Conservation (phyloP, 1,140 invertebrate genomes). For the Lordiphosa collinella region DNA sequence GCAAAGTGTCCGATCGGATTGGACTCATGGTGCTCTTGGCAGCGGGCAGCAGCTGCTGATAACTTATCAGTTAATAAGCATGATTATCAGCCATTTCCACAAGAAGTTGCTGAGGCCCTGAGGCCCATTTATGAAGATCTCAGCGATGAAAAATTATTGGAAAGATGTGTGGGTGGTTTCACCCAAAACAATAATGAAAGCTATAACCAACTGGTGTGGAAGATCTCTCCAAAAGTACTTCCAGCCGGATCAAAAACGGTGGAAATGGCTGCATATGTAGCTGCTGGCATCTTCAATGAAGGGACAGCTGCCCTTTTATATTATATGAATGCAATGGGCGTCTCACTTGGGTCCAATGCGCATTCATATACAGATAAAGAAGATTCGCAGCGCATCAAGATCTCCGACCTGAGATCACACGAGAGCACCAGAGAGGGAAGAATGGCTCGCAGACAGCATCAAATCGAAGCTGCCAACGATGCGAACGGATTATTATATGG, state of each 20-base stretch:
- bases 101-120: not conserved
- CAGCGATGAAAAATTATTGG: not conserved
- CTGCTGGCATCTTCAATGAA: too few relatives aligned
- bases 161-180: conserved; percentile 13
- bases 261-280: too few relatives aligned
- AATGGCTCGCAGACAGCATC: too few relatives aligned
- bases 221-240: conserved; percentile 25
- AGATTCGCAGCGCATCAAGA: too few relatives aligned
- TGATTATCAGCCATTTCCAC: conserved; percentile 13
- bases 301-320: too few relatives aligned
- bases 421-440: too few relatives aligned
- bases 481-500: too few relatives aligned
- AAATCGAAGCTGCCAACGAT: too few relatives aligned
- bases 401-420: too few relatives aligned
- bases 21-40: conserved; percentile 49
- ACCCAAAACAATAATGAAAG: conserved; percentile 11
- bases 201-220: conserved; percentile 5
- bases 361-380: too few relatives aligned
- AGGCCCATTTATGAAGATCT: conserved; percentile 12
- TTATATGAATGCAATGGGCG: too few relatives aligned
- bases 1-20: conserved; percentile 42
- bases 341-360: too few relatives aligned
- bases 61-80: conserved; percentile 26
- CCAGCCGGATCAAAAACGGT: conserved; percentile 3
- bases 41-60: conserved; percentile 21